Evolutionary conservation across 2,888 invertebrate genomes (phyloP).

Genomic region (Nomada fabriciana): DNA sequence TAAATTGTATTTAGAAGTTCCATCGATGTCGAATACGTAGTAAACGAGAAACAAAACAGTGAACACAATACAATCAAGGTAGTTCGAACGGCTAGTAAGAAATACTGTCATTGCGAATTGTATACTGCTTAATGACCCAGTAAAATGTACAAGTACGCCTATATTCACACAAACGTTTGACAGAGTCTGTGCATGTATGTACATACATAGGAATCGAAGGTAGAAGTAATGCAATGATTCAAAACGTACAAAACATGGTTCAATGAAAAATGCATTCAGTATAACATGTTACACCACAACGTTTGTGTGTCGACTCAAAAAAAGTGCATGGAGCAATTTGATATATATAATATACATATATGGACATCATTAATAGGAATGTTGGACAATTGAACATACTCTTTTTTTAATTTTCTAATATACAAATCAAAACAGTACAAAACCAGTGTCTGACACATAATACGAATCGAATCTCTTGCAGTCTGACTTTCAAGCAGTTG

Average conservation of each 20-base stretch:
- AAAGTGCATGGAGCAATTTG: slow-evolving; percentile 34
- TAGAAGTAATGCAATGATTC: slow-evolving; percentile 6
- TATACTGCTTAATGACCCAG: slow-evolving; percentile 25
- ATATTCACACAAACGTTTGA: slow-evolving; percentile 68
- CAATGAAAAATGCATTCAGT: slow-evolving; percentile 15
- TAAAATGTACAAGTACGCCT: slow-evolving; percentile 40
- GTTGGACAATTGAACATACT: background rate
- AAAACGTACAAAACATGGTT: background rate
- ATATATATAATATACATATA: background rate
- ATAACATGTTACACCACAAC: slow-evolving; percentile 3
- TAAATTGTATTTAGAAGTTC: slow-evolving; percentile 58
- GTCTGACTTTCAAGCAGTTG: slow-evolving; percentile 19
- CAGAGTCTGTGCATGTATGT: slow-evolving; percentile 61
- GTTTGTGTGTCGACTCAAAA: slow-evolving; percentile 1
- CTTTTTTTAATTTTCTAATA: background rate
- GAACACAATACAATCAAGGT: slow-evolving; percentile 24
- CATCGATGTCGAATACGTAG: slow-evolving; percentile 59
- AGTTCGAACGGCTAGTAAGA: slow-evolving; percentile 22
- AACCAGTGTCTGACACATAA: background rate
- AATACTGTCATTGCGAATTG: slow-evolving; percentile 33
- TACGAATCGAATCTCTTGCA: slow-evolving; percentile 2
- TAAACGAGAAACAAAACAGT: slow-evolving; percentile 26
- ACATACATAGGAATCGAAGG: slow-evolving; percentile 25
- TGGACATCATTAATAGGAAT: slow-evolving; percentile 6
- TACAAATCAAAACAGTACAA: slow-evolving; percentile 13